A percentile compares a stretch with the other conserved stretches of the same genome.
phyloP scores from a whole-genome alignment of 2,113 vertebrate species.

The Otis tarda region DNA sequence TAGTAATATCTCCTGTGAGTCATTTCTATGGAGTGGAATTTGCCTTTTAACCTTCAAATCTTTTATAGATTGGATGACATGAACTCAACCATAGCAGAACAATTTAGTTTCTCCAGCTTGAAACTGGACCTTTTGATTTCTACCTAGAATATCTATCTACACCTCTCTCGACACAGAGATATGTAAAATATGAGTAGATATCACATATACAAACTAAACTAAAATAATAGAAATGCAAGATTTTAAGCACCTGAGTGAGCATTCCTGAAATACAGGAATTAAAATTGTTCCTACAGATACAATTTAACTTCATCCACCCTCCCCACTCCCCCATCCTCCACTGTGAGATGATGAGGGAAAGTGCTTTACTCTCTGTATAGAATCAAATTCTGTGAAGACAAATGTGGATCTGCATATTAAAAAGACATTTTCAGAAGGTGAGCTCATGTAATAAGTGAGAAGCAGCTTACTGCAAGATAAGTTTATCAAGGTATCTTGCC shows the following conservation, averaged over 20 bases:
- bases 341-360: background rate
- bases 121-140: background rate
- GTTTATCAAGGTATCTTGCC: background rate
- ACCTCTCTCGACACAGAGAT: background rate
- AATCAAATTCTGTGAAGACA: background rate
- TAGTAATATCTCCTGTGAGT: background rate
- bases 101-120: background rate
- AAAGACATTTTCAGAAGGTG: background rate
- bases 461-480: background rate
- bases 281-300: background rate
- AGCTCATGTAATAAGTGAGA: background rate
- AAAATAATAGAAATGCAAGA: background rate
- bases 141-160: background rate
- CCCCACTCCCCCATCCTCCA: rapidly evolving
- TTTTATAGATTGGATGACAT: background rate
- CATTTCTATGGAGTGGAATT: background rate
- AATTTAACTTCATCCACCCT: background rate
- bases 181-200: background rate
- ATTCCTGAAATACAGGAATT: background rate
- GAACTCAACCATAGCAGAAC: background rate
- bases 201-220: background rate
- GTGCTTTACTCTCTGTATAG: background rate
- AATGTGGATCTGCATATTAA: background rate
- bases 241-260: background rate
- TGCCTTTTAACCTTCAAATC: background rate